Base-by-base conservation (phyloP, 2,797 vertebrate genomes). In the Leuciscus waleckii region DNA sequence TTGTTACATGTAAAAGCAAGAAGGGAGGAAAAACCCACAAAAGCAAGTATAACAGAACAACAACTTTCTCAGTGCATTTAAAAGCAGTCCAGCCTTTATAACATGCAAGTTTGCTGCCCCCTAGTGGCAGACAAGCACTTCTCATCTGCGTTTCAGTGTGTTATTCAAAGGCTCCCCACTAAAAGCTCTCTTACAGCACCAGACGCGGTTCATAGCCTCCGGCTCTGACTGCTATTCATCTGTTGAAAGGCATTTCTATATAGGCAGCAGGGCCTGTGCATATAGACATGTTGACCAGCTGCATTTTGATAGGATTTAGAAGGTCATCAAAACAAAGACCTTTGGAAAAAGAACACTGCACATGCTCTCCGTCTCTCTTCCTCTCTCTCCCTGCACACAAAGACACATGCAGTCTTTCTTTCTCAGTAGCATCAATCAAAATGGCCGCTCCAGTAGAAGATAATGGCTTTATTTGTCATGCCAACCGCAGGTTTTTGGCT, bases 381-480 rank as follows among this genome's bases (percentile, higher is more conserved):
- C 54, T 63, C 83, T 79, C 54, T 63, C 83, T 79, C 75, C 26
- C 83, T 54, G 3, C 67, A 71, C 54, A 85, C 83, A 71, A 39
- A 61, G 76, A 51, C 67, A 73, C 68, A 46, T 43, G 41, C 54
- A 49, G 39, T 79, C 87, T 90, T 88, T 85, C 87, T 90, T 90
- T 89, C 90, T 87, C 90, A 86, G n/a, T n/a, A 85, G 86, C 93
- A 95, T 94, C 93, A 93, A 95, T 94, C 94, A 95, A 93, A 94
- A 91, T 79, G 93, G 92, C 90, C 92, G 90, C 90, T 93, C 92
- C 91, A 92, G 92, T 94, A 95, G 89, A 92, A 93, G 93, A 94
- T 95, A 95, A 94, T 94, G 89, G 91, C 89, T 92, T 94, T 95
- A 94, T 95, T 95, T 92, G 93, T 95, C 94, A 94, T 95, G 94